These are phyloP conservation scores for Tricholauxania praeusta DNA, from an alignment of 2,888 invertebrate genomes.

Conservation along the genomic window DNA sequence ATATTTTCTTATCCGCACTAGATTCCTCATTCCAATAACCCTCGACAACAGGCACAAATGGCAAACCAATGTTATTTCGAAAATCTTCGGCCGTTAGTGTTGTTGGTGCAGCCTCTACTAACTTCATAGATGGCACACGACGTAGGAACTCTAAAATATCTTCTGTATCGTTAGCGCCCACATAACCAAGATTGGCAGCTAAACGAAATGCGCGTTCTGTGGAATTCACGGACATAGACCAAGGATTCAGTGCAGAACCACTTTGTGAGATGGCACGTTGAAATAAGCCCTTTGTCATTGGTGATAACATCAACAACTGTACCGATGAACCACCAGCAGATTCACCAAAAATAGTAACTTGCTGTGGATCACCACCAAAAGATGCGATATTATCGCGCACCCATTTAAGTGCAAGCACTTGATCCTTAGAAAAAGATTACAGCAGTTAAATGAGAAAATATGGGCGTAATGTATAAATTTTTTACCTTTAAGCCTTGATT, in stretches of 20 bases:
- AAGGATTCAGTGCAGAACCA: conserved; percentile 73
- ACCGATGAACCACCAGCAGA: conserved; percentile 75
- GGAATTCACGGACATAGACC: conserved; percentile 72
- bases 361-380: conserved; percentile 72
- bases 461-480: not conserved
- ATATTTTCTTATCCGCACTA: conserved; percentile 58
- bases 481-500: conserved; percentile 75
- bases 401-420: conserved; percentile 74
- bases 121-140: conserved; percentile 72
- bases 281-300: conserved; percentile 72
- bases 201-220: conserved; percentile 71
- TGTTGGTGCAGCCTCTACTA: conserved; percentile 72
- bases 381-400: conserved; percentile 73
- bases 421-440: conserved; percentile 67
- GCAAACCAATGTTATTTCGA: conserved; percentile 73
- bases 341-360: conserved; percentile 74
- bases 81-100: conserved; percentile 71
- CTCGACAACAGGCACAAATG: conserved; percentile 72
- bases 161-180: conserved; percentile 71
- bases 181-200: conserved; percentile 72
- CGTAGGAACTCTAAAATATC: conserved; percentile 73
- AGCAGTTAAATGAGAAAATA: not conserved
- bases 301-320: conserved; percentile 72
- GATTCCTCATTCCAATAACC: conserved; percentile 66
- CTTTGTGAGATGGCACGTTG: conserved; percentile 75